Conservation (phyloP, 2,888 invertebrate species). For the Drosophila vallismaia region DNA sequence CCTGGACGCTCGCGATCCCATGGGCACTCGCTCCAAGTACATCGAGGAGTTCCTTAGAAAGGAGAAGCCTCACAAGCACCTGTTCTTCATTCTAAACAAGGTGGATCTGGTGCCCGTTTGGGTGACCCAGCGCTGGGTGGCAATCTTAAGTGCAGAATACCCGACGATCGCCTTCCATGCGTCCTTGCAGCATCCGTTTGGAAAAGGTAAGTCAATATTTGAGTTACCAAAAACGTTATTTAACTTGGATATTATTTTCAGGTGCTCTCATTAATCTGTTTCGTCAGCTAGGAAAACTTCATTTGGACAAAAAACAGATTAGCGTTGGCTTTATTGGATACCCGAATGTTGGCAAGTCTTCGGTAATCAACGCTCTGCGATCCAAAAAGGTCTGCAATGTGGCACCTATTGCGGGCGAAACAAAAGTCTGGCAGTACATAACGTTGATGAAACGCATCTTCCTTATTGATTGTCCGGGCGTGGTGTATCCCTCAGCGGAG, state of each 20-base stretch:
- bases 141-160: constrained; percentile 95
- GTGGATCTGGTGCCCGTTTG: constrained; percentile 98
- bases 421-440: constrained; percentile 99
- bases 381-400: constrained; percentile 99
- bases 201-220: constrained; percentile 87
- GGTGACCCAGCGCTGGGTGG: constrained; percentile 99
- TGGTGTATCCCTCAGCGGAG: constrained; percentile 98
- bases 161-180: constrained; percentile 99
- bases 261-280: constrained; percentile 96
- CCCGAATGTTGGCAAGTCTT: constrained; percentile 99
- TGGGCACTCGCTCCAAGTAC: constrained; percentile 96
- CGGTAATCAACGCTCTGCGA: constrained; percentile 97
- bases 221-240: not conserved
- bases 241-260: constrained; percentile 8
- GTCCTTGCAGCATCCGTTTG: constrained; percentile 99
- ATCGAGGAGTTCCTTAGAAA: constrained; percentile 96
- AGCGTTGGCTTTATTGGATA: constrained; percentile 99
- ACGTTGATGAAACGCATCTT: constrained; percentile 98
- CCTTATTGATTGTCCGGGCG: constrained; percentile 99
- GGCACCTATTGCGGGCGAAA: constrained; percentile 99
- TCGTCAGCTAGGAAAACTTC: constrained; percentile 97
- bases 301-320: constrained; percentile 98
- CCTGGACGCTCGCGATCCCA: constrained; percentile 98
- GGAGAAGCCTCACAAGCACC: constrained; percentile 98
- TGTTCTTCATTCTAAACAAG: constrained; percentile 98